These are phyloP conservation scores for Nomada goodeniana DNA, from an alignment of 2,888 invertebrate genomes.

Conservation along the genomic window DNA sequence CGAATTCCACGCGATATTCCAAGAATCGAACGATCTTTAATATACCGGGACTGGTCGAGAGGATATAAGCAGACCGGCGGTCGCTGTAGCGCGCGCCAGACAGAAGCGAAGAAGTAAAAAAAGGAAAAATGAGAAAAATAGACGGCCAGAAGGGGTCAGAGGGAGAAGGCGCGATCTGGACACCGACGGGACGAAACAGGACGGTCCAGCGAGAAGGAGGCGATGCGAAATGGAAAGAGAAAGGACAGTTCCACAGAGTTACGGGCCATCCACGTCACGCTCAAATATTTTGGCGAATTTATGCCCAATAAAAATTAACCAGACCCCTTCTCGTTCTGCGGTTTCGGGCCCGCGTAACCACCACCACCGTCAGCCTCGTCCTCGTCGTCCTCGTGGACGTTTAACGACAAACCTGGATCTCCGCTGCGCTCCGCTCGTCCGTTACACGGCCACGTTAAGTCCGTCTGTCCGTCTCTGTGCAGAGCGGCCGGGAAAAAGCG, in stretches of 20 bases:
- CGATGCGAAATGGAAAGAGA: constrained; percentile 18
- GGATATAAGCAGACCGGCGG: constrained; percentile 48
- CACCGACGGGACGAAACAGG: not conserved
- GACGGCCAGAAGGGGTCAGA: constrained; percentile 5
- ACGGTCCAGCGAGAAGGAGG: constrained; percentile 14
- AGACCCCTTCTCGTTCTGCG: constrained; percentile 78
- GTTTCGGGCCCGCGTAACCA: constrained; percentile 68
- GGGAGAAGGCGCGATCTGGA: not conserved
- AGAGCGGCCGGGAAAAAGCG: constrained; percentile 67
- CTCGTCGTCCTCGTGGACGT: constrained; percentile 53
- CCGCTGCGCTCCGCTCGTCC: constrained; percentile 56
- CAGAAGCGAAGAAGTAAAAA: constrained; percentile 30
- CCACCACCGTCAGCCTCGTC: constrained; percentile 54
- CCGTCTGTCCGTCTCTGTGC: constrained; percentile 48
- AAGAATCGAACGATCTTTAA: constrained; percentile 76
- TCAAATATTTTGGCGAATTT: constrained; percentile 84
- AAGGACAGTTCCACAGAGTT: constrained; percentile 76
- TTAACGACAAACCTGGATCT: constrained; percentile 73
- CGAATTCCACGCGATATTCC: constrained; percentile 72
- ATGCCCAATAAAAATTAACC: constrained; percentile 84
- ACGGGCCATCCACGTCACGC: constrained; percentile 83
- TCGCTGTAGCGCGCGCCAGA: constrained; percentile 28
- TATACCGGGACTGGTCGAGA: constrained; percentile 57
- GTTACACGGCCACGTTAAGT: constrained; percentile 52
- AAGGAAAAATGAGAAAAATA: constrained; percentile 1